Evolutionary conservation across 2,113 vertebrate genomes (phyloP), one percentile per base, ranked within the genome.

Genomic region (Myotis davidii): DNA sequence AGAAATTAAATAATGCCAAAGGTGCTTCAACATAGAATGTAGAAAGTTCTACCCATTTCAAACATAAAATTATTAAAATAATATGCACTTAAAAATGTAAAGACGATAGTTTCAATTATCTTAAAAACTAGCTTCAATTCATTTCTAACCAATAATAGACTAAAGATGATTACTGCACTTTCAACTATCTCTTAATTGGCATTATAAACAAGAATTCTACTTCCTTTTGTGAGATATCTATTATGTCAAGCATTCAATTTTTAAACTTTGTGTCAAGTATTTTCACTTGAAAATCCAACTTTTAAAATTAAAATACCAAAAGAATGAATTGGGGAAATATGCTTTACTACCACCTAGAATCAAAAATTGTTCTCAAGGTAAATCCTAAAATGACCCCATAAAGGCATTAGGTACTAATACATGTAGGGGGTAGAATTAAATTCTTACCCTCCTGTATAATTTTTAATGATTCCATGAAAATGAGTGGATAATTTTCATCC

Each of bases 291-390:
- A 94, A 86, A 79, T 59, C 3, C 10, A 85, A 94, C 29, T 79
- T 85, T 88, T 81, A 79, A 95, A 91, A 89, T 85, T 77, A 82
- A 89, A 76, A 82, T 61, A 45, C 10, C 42, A 59, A 88, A 64
- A 27, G 29, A 84, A 54, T 50, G 27, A 83, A 72, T 21, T 73
- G 21, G 20, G 13, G 2, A 34, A 84, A 87, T 83, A 87, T 21
- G 3, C 64, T 61, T 88, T 9, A 81, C 79, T 88, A 12, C 20
- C 25, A 88, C 3, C 25, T 79, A 76, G 42, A 54, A 93, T 81
- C 32, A 96, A 74, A 74, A 84, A 69, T 54, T 83, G 6, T 85
- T 74, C 50, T 88, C 34, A 79, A 70, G 13, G 23, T 21, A 65
- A 73, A 32, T 74, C 16, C 48, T 76, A 64, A 85, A 79, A 42